Base-by-base conservation (phyloP, 2,888 invertebrate genomes). In the Rotaria magnacalcarata region DNA sequence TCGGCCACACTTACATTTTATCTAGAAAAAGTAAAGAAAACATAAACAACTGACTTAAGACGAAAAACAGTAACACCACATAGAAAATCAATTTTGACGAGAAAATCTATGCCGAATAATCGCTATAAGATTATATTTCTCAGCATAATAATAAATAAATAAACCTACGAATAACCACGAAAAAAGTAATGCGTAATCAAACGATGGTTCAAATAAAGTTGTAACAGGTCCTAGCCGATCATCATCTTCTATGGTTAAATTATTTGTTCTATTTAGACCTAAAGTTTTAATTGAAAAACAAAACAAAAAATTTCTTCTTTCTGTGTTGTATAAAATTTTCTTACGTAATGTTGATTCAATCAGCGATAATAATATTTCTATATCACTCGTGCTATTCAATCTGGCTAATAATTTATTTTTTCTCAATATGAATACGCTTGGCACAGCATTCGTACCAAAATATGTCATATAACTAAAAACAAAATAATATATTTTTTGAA, bases 391-490 rank as follows among this genome's bases (percentile, higher is more conserved):
- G 90, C 94, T 94, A 92, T 95, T 96, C 90, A 94, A 96, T 92
- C 95, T 95, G 0, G 94, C 94, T 50, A 95, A 93, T 0, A 95
- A 94, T 88, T 95, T 93, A 0, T 96, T 96, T 91, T 96, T 96
- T 89, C 96, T 96, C 89, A 96, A 95, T 88, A 97, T 92, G 92
- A 96, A 93, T 56, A 96, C 90, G 6, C 96, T 95, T 14, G 96
- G 96, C 67, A 96, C 94, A 34, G 96, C 96, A 16, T 96, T 94
- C 87, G 96, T 95, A 19, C 96, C 96, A 91, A 95, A 96, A 89
- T 96, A 95, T 0, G 96, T 95, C 91, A 96, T 96, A 85, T 96
- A 88, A 16, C 91, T 90, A 58, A 87, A 88, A 88, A 3, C 7
- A 16, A 10, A 34, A 24, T 5, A 7, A 34, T 10, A 67, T 27